Evolutionary conservation across 2,797 vertebrate species (phyloP), one percentile per base, ranked within the genome.

Genomic region (Buphagus erythrorhynchus): DNA sequence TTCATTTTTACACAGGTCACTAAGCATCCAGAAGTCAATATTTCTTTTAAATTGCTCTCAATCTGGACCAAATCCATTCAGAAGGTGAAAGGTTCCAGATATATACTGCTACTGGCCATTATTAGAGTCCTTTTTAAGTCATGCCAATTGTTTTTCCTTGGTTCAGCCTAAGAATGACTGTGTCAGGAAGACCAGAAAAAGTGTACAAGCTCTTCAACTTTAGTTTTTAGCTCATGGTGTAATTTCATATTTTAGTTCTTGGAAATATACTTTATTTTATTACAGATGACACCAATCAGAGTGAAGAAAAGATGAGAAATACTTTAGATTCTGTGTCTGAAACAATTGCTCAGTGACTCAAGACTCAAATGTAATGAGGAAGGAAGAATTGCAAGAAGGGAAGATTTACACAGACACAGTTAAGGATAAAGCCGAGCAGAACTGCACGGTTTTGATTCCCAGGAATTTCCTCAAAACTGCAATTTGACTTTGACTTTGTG

Each of bases 11-110:
- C 79, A 95, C 85, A 88, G 95, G 91, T 95, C 89, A 89, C 81
- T 92, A 96, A 94, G 91, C 93, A 96, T 85, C 65, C 26, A 77
- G 87, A 94, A 96, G 87, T 95, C 95, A 94, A 78, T 96, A 95
- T 95, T 92, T 96, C 91, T 96, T 96, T 94, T 88, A 94, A 97
- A 96, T 95, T 71, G 92, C 92, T 94, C 89, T 88, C 78, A 86
- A 38, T 92, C 78, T 95, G 94, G 79, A 80, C 75, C 51, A 81
- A 90, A 96, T 94, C 86, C 85, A 88, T 95, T 95, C 73, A 75
- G 76, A 90, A 95, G 89, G 95, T 93, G 92, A 96, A 94, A 94
- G 92, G 96, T 93, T 94, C 51, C 89, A 94, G 58, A 81, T 88
- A 85, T 91, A 93, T 88, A 83, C 66, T 86, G 65, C 91, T 94